Conservation (phyloP, 2,888 invertebrate species). For the Thereva nobilitata region DNA sequence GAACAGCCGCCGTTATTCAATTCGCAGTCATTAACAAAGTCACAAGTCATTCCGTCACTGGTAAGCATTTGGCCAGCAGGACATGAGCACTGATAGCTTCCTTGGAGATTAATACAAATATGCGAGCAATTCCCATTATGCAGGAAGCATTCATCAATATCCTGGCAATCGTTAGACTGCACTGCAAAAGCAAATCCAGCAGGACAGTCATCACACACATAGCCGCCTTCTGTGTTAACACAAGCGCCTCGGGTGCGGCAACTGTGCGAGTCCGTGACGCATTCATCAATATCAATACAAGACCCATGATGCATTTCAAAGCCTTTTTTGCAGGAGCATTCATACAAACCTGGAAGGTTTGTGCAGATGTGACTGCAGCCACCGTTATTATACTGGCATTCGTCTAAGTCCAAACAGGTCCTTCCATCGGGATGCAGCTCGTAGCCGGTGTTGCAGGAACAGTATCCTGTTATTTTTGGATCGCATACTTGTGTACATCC, state of each 20-base stretch:
- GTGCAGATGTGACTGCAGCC: constrained; percentile 58
- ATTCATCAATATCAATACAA: constrained; percentile 62
- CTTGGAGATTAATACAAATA: constrained; percentile 55
- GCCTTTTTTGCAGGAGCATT: constrained; percentile 61
- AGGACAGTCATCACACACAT: constrained; percentile 58
- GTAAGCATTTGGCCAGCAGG: constrained; percentile 48
- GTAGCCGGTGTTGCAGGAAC: constrained; percentile 57
- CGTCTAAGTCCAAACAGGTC: constrained; percentile 61
- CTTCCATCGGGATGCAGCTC: constrained; percentile 56
- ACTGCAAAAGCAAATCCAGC: constrained; percentile 57
- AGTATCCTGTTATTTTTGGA: constrained; percentile 47
- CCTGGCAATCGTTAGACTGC: constrained; percentile 53
- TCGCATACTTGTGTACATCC: constrained; percentile 68
- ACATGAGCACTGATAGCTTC: constrained; percentile 52
- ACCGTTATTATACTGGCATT: constrained; percentile 59
- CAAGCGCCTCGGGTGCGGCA: constrained; percentile 48
- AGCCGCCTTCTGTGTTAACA: constrained; percentile 57
- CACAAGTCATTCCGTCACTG: constrained; percentile 50
- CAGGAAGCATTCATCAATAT: constrained; percentile 60
- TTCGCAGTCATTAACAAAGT: constrained; percentile 61
- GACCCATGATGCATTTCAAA: constrained; percentile 50
- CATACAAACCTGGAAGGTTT: constrained; percentile 60
- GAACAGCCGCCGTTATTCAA: constrained; percentile 57
- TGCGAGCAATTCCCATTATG: constrained; percentile 59
- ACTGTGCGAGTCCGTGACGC: constrained; percentile 51